phyloP scores from a whole-genome alignment of 2,888 invertebrate species.

The Acanthacorydalis orientalis region DNA sequence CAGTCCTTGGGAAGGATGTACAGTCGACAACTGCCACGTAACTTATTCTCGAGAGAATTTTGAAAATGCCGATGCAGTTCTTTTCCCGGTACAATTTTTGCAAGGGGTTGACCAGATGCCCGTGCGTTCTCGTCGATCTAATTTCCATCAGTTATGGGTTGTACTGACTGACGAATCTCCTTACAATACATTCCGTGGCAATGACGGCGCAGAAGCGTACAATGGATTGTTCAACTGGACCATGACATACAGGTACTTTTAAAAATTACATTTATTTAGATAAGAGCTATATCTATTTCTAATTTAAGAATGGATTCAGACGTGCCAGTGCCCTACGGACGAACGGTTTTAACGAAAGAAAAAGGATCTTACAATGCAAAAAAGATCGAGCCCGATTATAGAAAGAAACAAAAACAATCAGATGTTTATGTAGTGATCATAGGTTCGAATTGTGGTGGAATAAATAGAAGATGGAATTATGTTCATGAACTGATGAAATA shows the following conservation, averaged over 20 bases:
- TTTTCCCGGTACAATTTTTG: slow-evolving; percentile 38
- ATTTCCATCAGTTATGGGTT: slow-evolving; percentile 45
- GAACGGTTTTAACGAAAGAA: slow-evolving; percentile 26
- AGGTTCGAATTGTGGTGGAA: slow-evolving; percentile 38
- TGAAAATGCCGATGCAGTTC: slow-evolving; percentile 41
- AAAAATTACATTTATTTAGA: too few relatives aligned
- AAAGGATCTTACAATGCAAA: slow-evolving; percentile 8
- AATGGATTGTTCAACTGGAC: slow-evolving; percentile 55
- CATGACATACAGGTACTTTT: slow-evolving; percentile 41
- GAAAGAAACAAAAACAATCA: slow-evolving; percentile 30
- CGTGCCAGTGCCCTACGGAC: slow-evolving; percentile 48
- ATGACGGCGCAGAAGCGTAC: slow-evolving; percentile 24
- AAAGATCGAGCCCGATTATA: slow-evolving; percentile 8
- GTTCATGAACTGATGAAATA: slow-evolving; percentile 35
- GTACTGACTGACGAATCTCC: slow-evolving; percentile 56
- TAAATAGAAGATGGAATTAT: slow-evolving; percentile 32
- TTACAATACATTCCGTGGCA: slow-evolving; percentile 33
- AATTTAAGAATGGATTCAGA: slow-evolving; percentile 42
- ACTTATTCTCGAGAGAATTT: slow-evolving; percentile 33
- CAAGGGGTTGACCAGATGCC: slow-evolving; percentile 33
- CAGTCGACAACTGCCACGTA: slow-evolving; percentile 42
- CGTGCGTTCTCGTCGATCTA: slow-evolving; percentile 19
- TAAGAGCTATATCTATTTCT: neutral
- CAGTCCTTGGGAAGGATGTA: slow-evolving; percentile 38
- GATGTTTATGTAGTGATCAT: slow-evolving; percentile 14